Evolutionary conservation across 2,888 invertebrate species (phyloP).

Genomic region (Eupeodes latifasciatus): DNA sequence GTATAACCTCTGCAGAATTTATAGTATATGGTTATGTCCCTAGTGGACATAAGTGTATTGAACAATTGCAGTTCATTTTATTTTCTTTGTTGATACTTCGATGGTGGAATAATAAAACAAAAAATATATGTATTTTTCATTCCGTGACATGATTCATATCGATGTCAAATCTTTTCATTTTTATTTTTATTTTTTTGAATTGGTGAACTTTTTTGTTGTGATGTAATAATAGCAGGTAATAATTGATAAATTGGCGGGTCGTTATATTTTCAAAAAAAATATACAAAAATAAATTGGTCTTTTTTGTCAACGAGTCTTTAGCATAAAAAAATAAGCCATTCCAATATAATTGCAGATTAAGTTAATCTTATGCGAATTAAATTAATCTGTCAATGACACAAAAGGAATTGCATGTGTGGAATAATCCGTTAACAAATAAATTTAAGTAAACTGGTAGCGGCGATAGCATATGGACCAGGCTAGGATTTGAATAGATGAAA

Average conservation of each 20-base stretch:
- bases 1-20: neutral
- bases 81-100: neutral
- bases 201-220: constrained; percentile 15
- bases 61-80: neutral
- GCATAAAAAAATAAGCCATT: neutral
- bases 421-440: no score
- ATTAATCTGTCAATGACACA: neutral
- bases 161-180: constrained; percentile 16
- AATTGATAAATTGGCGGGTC: constrained; percentile 24
- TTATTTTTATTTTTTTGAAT: neutral
- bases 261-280: neutral
- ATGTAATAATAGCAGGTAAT: neutral
- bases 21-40: neutral
- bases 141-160: constrained; percentile 41
- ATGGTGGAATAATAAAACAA: neutral
- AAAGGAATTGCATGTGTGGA: no score
- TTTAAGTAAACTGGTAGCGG: no score
- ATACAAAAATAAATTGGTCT: neutral
- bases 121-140: neutral
- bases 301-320: neutral
- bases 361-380: neutral
- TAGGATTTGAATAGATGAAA: no score
- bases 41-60: neutral
- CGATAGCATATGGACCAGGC: no score
- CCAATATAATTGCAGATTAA: neutral